A percentile compares a stretch with the other conserved stretches of the same genome.
phyloP scores from a whole-genome alignment of 30 jellyfish, hydroid and myxozoan species.

The Hydractinia echinata region DNA sequence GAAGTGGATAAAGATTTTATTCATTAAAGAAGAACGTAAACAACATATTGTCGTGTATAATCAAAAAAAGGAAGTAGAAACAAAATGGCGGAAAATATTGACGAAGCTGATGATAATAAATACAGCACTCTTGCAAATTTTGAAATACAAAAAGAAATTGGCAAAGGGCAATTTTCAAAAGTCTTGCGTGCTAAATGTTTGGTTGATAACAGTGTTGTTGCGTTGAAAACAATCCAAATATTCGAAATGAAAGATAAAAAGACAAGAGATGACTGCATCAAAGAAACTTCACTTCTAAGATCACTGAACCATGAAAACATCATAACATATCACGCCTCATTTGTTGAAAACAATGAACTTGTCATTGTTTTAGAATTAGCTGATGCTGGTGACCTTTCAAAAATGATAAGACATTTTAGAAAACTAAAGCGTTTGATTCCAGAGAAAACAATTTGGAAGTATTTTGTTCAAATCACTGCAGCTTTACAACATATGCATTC shows the following conservation, averaged over 20 bases:
- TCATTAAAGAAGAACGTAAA: too few species aligned
- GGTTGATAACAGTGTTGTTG: conserved; percentile 79
- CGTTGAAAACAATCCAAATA: conserved; percentile 83
- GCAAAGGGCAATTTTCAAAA: conserved; percentile 95
- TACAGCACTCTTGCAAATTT: conserved; percentile 70
- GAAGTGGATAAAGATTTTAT: too few species aligned
- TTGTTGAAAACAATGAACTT: conserved; percentile 91
- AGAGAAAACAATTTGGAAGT: conserved; percentile 94
- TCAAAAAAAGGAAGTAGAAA: too few species aligned
- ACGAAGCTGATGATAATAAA: conserved; percentile 72
- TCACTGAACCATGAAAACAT: conserved; percentile 94
- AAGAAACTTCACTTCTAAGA: conserved; percentile 83
- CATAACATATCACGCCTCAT: conserved; percentile 86
- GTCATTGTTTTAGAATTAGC: conserved; percentile 90
- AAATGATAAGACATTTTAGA: conserved; percentile 93
- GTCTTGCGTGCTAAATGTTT: conserved; percentile 85
- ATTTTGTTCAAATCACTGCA: conserved; percentile 95
- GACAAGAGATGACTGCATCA: conserved; percentile 94
- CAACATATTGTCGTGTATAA: too few species aligned
- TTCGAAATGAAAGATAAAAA: conserved; percentile 93
- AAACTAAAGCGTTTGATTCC: conserved; percentile 86
- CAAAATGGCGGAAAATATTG: conserved; percentile 10
- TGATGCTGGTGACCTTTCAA: conserved; percentile 97
- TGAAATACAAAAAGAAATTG: conserved; percentile 83
- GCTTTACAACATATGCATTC: conserved; percentile 98